Percentiles rank a stretch among this genome's conserved stretches.
Conservation (phyloP, 2,797 vertebrate genomes). For the Todus mexicanus region DNA sequence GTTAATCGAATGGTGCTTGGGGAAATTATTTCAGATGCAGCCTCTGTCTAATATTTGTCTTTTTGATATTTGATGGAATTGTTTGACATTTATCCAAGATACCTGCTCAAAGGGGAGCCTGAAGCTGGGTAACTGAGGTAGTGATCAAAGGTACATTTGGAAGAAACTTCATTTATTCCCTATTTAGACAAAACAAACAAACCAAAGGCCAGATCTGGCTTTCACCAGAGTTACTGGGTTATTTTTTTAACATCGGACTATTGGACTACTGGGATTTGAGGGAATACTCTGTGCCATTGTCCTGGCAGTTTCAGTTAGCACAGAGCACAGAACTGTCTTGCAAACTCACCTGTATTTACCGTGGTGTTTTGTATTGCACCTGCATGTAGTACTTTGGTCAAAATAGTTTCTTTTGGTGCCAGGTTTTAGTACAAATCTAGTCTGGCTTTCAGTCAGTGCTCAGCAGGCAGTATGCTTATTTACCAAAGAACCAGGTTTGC, state of each 20-base stretch:
- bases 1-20: constrained; percentile 34
- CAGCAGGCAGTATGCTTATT: not conserved
- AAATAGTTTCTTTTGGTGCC: not conserved
- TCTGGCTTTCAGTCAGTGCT: not conserved
- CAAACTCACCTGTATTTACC: not conserved
- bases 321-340: not conserved
- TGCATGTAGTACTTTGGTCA: not conserved
- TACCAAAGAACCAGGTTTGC: not conserved
- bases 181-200: not conserved
- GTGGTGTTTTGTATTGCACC: not conserved
- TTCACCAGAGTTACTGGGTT: not conserved
- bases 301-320: not conserved
- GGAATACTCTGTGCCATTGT: not conserved
- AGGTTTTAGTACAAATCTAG: not conserved
- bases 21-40: not conserved
- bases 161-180: not conserved
- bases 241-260: not conserved
- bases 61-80: constrained; percentile 16
- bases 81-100: constrained; percentile 20
- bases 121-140: not conserved
- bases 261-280: not conserved
- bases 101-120: not conserved
- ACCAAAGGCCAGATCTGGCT: not conserved
- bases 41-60: constrained; percentile 12
- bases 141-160: not conserved